Conservation (phyloP, 2,113 vertebrate species). For the Lagopus muta region DNA sequence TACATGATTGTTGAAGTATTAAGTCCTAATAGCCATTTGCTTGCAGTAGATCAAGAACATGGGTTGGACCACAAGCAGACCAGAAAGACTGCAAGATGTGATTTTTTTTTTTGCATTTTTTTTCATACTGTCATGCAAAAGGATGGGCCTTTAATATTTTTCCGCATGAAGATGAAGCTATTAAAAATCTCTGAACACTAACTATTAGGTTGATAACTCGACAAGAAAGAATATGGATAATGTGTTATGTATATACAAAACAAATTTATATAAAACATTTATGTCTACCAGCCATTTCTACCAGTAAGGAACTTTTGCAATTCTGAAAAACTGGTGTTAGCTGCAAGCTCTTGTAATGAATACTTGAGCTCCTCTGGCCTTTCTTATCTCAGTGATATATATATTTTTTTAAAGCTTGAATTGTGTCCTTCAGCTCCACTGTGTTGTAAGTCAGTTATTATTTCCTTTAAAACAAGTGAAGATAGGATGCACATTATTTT, state of each 20-base stretch:
- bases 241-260: background rate
- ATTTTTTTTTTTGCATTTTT: background rate
- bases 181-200: background rate
- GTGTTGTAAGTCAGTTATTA: background rate
- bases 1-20: conserved; percentile 56
- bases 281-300: background rate
- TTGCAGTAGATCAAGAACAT: conserved; percentile 30
- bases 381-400: background rate
- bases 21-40: conserved; percentile 36
- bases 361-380: background rate
- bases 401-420: background rate
- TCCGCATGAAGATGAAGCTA: background rate
- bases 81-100: background rate
- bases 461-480: background rate
- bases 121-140: conserved; percentile 1
- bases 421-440: background rate
- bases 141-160: background rate
- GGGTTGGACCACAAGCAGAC: background rate
- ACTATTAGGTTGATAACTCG: background rate
- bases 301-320: background rate
- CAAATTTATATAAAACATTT: background rate
- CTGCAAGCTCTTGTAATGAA: background rate
- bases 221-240: background rate
- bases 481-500: background rate
- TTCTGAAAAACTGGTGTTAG: background rate